Percentiles rank a stretch among this genome's conserved stretches.
These are phyloP conservation scores for Reinhardtius hippoglossoides DNA, from an alignment of 2,113 vertebrate species.

Conservation along the genomic window DNA sequence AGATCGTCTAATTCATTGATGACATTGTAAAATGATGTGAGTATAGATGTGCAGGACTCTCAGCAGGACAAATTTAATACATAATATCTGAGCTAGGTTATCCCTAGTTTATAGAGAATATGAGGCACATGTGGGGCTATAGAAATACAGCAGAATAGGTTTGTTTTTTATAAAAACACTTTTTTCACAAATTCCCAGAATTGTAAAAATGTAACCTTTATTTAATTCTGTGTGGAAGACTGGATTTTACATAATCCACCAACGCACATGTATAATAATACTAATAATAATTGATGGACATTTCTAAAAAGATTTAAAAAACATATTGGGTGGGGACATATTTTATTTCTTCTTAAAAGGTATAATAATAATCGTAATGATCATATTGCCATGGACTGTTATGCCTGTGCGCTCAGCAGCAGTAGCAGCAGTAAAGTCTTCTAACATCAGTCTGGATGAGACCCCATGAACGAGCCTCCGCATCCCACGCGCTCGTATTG, in stretches of 20 bases:
- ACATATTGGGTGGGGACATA: not conserved
- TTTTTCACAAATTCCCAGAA: not conserved
- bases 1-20: too few relatives aligned
- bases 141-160: too few relatives aligned
- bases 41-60: too few relatives aligned
- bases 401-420: not conserved
- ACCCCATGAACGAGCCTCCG: not conserved
- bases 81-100: too few relatives aligned
- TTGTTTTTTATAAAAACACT: too few relatives aligned
- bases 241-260: too few relatives aligned
- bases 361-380: not conserved
- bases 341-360: not conserved
- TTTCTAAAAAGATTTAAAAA: not conserved
- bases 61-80: too few relatives aligned
- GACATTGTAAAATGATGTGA: too few relatives aligned
- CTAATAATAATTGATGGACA: not conserved
- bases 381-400: too few relatives aligned
- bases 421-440: too few relatives aligned
- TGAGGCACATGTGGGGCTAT: too few relatives aligned
- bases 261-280: not conserved
- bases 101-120: too few relatives aligned
- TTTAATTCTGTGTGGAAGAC: not conserved
- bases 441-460: not conserved
- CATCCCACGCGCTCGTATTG: slow-evolving; percentile 30
- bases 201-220: not conserved